Conservation (phyloP, 2,113 vertebrate species). For the Scatophagus argus region DNA sequence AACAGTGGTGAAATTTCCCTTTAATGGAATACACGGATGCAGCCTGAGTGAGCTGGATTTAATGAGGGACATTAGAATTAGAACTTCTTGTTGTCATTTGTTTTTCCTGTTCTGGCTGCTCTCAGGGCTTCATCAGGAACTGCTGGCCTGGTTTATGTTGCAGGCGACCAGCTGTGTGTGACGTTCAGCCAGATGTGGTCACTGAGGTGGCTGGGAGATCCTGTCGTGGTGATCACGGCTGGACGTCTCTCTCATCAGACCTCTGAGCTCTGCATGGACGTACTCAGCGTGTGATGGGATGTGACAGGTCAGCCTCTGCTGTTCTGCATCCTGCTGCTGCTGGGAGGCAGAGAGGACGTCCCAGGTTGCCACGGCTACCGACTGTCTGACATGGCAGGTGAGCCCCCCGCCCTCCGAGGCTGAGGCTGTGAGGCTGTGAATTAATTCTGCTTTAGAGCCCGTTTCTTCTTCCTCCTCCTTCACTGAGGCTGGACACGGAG, state of each 20-base stretch:
- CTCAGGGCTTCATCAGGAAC: too few species aligned
- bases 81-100: too few species aligned
- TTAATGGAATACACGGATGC: too few species aligned
- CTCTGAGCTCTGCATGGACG: constrained; percentile 1
- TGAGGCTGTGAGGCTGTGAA: constrained; percentile 37
- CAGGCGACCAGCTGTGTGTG: too few species aligned
- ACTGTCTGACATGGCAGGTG: constrained; percentile 50
- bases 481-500: constrained; percentile 28
- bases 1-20: too few species aligned
- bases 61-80: too few species aligned
- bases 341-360: constrained; percentile 23
- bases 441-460: constrained; percentile 43
- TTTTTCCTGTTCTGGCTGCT: too few species aligned
- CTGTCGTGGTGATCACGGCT: not conserved
- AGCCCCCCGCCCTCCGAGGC: constrained; percentile 16
- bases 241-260: not conserved
- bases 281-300: constrained; percentile 39
- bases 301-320: constrained; percentile 59
- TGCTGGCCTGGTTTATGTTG: too few species aligned
- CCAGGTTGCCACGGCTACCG: constrained; percentile 74
- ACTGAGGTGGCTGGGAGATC: too few species aligned
- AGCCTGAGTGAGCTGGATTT: too few species aligned
- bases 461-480: constrained; percentile 23
- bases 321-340: constrained; percentile 20
- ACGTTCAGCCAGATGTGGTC: too few species aligned